These are phyloP conservation scores for Anser brachyrhynchus DNA, from an alignment of 2,113 vertebrate genomes.

Conservation along the genomic window DNA sequence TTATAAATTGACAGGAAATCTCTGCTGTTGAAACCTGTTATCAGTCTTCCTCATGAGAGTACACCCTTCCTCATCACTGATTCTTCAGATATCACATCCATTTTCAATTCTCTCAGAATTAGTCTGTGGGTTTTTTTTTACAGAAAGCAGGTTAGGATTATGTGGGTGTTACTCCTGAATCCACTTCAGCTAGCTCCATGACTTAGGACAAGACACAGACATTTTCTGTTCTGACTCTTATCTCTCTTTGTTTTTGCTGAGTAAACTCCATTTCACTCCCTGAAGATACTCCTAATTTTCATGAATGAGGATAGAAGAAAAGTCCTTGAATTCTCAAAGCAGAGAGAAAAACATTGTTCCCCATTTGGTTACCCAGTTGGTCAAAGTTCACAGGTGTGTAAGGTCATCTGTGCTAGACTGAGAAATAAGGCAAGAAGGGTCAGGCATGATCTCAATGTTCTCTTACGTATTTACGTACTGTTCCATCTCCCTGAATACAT, in stretches of 20 bases:
- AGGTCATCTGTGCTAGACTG: background rate
- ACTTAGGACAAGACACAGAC: background rate
- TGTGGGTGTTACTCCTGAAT: background rate
- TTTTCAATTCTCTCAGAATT: background rate
- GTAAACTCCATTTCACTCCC: background rate
- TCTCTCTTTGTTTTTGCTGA: background rate
- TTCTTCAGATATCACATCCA: background rate
- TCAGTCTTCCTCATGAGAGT: background rate
- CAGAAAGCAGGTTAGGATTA: background rate
- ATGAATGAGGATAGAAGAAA: background rate
- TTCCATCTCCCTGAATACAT: background rate
- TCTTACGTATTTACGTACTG: background rate
- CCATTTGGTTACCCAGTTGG: background rate
- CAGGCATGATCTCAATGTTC: background rate
- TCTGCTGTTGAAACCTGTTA: background rate
- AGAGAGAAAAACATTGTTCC: background rate
- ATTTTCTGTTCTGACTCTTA: background rate
- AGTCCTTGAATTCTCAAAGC: background rate
- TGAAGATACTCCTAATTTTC: background rate
- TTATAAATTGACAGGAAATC: background rate
- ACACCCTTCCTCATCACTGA: background rate
- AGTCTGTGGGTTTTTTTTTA: background rate
- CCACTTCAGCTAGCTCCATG: background rate
- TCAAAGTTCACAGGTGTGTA: background rate
- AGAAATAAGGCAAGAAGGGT: background rate